These are phyloP conservation scores for Carassius gibelio DNA, from an alignment of 2,113 vertebrate genomes.

Conservation along the genomic window DNA sequence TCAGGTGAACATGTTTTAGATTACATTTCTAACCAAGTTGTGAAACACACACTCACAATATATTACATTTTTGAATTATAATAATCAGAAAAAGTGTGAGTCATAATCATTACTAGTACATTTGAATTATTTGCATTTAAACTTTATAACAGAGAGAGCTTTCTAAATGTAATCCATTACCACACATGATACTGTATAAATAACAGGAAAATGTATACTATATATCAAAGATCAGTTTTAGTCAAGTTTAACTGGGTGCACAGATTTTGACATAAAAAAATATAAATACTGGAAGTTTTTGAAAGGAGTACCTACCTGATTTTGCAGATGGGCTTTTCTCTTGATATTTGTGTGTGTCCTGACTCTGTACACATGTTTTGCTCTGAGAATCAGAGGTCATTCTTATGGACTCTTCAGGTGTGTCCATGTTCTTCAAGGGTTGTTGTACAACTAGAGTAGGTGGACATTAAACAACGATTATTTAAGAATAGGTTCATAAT, in stretches of 20 bases:
- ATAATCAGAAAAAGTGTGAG: too few relatives aligned
- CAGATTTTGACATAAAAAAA: background rate
- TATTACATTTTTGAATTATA: background rate
- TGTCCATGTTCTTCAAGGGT: slow-evolving; percentile 62
- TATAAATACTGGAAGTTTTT: background rate
- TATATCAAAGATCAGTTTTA: background rate
- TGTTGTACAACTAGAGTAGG: slow-evolving; percentile 26
- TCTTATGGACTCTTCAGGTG: slow-evolving; percentile 53
- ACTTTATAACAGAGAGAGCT: background rate
- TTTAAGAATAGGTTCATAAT: background rate
- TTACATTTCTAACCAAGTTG: background rate
- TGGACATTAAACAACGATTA: background rate
- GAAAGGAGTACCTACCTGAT: slow-evolving; percentile 19
- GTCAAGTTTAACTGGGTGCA: background rate
- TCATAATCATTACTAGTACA: background rate
- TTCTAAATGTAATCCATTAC: background rate
- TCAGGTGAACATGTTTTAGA: background rate
- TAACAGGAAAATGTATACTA: background rate
- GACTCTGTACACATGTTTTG: background rate
- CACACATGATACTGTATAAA: background rate
- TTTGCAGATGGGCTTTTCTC: slow-evolving; percentile 30
- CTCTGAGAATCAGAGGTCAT: slow-evolving; percentile 54
- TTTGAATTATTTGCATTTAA: background rate
- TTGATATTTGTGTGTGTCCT: slow-evolving; percentile 5
- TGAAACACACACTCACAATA: background rate